Evolutionary conservation across 2,797 vertebrate genomes (phyloP).

Genomic region (Coregonus sp.): DNA sequence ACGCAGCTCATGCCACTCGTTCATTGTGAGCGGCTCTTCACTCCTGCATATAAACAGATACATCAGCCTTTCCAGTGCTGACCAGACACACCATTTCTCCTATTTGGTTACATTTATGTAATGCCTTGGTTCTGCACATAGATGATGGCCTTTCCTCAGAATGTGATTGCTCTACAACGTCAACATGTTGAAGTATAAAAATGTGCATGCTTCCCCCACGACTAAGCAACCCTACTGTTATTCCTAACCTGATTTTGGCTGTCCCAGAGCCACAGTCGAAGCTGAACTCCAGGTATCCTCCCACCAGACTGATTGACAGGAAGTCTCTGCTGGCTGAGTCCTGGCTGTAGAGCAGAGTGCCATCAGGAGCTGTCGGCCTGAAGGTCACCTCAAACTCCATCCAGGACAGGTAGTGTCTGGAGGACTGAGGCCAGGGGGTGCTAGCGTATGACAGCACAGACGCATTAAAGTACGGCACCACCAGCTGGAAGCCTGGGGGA

Average conservation of each 20-base stretch:
- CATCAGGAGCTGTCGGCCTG: slow-evolving; percentile 67
- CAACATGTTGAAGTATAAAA: neutral
- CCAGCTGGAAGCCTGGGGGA: slow-evolving; percentile 72
- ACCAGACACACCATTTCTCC: neutral
- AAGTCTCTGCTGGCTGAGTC: slow-evolving; percentile 81
- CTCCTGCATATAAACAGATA: slow-evolving; percentile 63
- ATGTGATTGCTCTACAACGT: neutral
- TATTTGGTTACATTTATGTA: neutral
- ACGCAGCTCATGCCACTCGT: slow-evolving; percentile 78
- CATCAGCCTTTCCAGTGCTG: neutral
- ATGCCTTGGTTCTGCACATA: neutral
- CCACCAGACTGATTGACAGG: slow-evolving; percentile 73
- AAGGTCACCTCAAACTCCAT: slow-evolving; percentile 83
- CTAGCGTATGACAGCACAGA: slow-evolving; percentile 74
- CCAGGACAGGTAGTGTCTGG: slow-evolving; percentile 80
- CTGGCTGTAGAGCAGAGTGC: slow-evolving; percentile 80
- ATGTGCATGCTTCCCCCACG: neutral
- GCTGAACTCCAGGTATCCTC: slow-evolving; percentile 78
- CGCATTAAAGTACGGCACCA: slow-evolving; percentile 78
- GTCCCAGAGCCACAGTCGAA: slow-evolving; percentile 85
- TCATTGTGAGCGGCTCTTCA: slow-evolving; percentile 70
- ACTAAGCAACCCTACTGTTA: neutral
- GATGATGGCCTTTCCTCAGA: neutral
- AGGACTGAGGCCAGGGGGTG: slow-evolving; percentile 76
- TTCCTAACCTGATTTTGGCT: slow-evolving; percentile 75